A percentile compares a stretch with the other conserved stretches of the same genome.
Evolutionary conservation across 2,797 vertebrate species (phyloP).

Genomic region (Carcharodon carcharias): DNA sequence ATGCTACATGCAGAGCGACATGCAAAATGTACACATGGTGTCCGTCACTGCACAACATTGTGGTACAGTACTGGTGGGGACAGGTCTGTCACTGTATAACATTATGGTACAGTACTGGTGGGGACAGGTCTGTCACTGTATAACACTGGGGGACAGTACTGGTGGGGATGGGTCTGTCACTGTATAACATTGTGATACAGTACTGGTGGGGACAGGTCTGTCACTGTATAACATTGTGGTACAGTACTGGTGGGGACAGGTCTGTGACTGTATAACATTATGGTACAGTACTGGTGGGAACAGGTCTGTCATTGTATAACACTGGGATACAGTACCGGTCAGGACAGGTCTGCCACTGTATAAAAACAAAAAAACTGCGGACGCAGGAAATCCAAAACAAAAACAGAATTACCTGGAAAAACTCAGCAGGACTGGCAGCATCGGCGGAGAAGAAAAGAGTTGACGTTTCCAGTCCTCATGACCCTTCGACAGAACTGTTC

Average conservation of each 20-base stretch:
- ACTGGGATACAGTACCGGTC: not conserved
- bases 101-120: not conserved
- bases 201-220: not conserved
- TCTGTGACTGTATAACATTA: not conserved
- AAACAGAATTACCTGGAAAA: no score
- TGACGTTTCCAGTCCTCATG: no score
- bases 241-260: not conserved
- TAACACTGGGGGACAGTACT: not conserved
- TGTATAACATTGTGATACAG: not conserved
- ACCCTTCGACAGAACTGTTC: no score
- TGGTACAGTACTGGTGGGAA: not conserved
- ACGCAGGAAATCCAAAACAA: no score
- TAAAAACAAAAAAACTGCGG: no score
- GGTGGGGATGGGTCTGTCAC: not conserved
- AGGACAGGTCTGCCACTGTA: no score
- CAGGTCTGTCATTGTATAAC: not conserved
- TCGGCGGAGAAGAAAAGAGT: no score
- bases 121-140: not conserved
- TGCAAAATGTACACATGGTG: not conserved
- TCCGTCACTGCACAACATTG: not conserved
- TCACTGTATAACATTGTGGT: not conserved
- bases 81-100: not conserved
- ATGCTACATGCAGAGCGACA: not conserved
- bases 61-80: not conserved
- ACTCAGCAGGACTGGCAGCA: no score